Percentiles rank a stretch among this genome's conserved stretches.
These are phyloP conservation scores for Salpingus planirostris DNA, from an alignment of 2,888 invertebrate genomes.

Conservation along the genomic window DNA sequence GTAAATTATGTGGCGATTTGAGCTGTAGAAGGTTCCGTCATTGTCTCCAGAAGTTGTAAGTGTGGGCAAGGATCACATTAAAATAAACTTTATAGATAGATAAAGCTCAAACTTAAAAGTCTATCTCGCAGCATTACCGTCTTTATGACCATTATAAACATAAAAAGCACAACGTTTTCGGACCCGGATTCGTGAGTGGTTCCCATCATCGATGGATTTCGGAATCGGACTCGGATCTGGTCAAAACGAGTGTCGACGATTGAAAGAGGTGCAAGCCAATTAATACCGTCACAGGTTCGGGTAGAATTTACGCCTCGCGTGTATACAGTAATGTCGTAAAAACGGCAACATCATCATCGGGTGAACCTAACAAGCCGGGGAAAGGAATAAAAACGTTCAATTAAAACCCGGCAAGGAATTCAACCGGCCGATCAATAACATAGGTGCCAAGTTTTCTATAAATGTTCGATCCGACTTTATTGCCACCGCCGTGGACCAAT, in stretches of 20 bases:
- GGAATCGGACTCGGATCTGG: too few relatives aligned
- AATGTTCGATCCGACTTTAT: constrained; percentile 33
- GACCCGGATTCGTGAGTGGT: too few relatives aligned
- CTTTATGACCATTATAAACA: constrained; percentile 14
- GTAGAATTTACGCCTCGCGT: constrained; percentile 8
- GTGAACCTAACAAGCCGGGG: constrained; percentile 9
- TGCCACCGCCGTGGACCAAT: constrained; percentile 25
- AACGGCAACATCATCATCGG: constrained; percentile 10
- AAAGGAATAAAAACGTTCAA: constrained; percentile 14
- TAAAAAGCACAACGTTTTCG: constrained; percentile 9
- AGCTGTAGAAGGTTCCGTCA: constrained; percentile 16
- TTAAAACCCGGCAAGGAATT: constrained; percentile 21
- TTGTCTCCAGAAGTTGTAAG: constrained; percentile 24
- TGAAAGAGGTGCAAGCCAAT: too few relatives aligned
- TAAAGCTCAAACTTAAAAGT: constrained; percentile 20
- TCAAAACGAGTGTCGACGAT: too few relatives aligned
- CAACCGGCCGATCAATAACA: constrained; percentile 32
- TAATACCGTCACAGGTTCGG: constrained; percentile 8
- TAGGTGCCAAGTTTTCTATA: constrained; percentile 36
- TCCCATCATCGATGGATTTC: too few relatives aligned
- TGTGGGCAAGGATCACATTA: constrained; percentile 23
- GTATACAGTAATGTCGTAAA: too few relatives aligned
- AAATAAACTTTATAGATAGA: constrained; percentile 23
- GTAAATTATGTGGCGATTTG: too few relatives aligned
- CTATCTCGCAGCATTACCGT: constrained; percentile 9